Conservation (phyloP, 2,113 vertebrate species). For the Paratilapia polleni region DNA sequence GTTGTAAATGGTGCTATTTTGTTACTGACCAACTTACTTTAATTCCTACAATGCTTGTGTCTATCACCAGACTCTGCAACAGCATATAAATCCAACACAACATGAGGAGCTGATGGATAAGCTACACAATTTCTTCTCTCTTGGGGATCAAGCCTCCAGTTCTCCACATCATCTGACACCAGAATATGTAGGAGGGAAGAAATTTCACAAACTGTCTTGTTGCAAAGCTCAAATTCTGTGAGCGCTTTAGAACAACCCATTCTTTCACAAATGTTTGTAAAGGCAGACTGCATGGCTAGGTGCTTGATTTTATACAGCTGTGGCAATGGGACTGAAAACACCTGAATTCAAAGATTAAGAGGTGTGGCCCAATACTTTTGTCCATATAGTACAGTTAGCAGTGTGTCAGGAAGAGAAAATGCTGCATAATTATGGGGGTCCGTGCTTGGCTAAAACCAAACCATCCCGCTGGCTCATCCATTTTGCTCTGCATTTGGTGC, state of each 20-base stretch:
- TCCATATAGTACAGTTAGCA: no score
- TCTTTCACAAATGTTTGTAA: no score
- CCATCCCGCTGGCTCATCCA: background rate
- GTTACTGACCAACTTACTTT: background rate
- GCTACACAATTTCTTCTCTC: background rate
- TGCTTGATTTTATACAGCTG: no score
- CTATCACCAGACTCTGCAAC: background rate
- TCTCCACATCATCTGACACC: background rate
- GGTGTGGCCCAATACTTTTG: no score
- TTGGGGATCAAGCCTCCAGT: background rate
- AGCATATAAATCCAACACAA: background rate
- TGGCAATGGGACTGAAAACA: no score
- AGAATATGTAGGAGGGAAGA: background rate
- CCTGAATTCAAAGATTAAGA: no score
- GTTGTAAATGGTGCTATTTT: no score
- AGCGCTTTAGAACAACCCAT: no score
- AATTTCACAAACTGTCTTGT: rapidly evolving
- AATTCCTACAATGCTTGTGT: background rate
- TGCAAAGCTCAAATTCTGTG: no score
- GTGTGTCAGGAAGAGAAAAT: background rate
- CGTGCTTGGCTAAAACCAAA: background rate
- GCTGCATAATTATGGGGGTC: background rate
- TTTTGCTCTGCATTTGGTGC: background rate
- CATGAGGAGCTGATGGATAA: background rate
- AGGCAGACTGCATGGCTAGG: no score